Conservation (phyloP, 2,797 vertebrate species). For the Hydrocynus forskahlii region DNA sequence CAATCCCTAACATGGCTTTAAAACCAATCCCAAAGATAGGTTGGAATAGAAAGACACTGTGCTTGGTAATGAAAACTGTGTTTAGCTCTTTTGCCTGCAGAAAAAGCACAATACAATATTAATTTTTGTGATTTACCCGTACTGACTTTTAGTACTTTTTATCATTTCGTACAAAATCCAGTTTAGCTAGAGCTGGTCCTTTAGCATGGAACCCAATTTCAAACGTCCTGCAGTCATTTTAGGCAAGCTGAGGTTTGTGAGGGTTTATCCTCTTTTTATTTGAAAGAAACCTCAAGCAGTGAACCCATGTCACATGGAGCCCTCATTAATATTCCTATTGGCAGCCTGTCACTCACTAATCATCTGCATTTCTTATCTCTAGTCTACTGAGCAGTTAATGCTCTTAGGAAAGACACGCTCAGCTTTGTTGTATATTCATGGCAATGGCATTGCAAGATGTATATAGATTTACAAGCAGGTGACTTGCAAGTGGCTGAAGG, state of each 20-base stretch:
- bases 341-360: not conserved
- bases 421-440: not conserved
- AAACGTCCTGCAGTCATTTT: not conserved
- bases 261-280: too few relatives aligned
- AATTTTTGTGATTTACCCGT: not conserved
- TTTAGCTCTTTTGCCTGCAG: not conserved
- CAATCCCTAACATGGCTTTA: not conserved
- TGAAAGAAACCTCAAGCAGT: not conserved
- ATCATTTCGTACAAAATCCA: not conserved
- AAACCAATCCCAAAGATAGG: not conserved
- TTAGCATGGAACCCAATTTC: not conserved
- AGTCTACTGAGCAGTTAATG: not conserved
- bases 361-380: not conserved
- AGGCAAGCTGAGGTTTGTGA: not conserved
- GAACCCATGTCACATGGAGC: not conserved
- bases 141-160: not conserved
- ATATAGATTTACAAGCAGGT: not conserved
- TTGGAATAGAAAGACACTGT: not conserved
- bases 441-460: not conserved
- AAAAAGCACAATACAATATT: too few relatives aligned
- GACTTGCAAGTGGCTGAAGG: too few relatives aligned
- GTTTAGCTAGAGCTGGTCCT: not conserved
- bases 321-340: not conserved
- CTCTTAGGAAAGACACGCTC: not conserved
- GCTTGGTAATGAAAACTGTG: not conserved